These are phyloP conservation scores for Leptinotarsa undecemlineata DNA, from an alignment of 1,140 invertebrate genomes.

Conservation along the genomic window DNA sequence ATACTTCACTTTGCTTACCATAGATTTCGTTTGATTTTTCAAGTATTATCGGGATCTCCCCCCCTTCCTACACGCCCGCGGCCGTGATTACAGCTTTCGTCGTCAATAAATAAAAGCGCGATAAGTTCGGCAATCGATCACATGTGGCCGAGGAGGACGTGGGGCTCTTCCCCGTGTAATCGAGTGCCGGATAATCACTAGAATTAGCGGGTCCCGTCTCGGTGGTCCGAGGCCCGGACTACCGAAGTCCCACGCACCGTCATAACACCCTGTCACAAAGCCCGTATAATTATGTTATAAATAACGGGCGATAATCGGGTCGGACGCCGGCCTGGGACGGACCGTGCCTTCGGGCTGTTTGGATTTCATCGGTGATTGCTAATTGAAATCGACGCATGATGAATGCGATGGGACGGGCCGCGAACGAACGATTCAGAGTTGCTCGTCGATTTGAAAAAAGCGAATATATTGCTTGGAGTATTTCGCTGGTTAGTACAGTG, in stretches of 20 bases:
- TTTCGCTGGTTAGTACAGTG: too few species aligned
- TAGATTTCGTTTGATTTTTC: too few species aligned
- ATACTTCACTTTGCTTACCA: too few species aligned
- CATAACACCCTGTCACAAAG: conserved; percentile 52
- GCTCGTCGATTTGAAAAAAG: too few species aligned
- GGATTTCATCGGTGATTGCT: conserved; percentile 43
- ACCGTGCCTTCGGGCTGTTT: conserved; percentile 43
- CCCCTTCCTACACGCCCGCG: background rate
- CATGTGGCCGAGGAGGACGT: conserved; percentile 22
- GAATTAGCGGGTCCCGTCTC: conserved; percentile 50
- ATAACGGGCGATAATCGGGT: conserved; percentile 42
- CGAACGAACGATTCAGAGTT: background rate
- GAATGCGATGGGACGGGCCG: conserved; percentile 14
- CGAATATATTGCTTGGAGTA: too few species aligned
- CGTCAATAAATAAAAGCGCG: conserved; percentile 3
- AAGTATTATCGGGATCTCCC: background rate
- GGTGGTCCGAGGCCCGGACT: conserved; percentile 50
- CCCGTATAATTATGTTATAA: conserved; percentile 54
- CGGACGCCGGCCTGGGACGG: conserved; percentile 31
- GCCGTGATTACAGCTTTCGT: background rate
- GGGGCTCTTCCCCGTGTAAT: conserved; percentile 37
- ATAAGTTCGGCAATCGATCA: conserved; percentile 37
- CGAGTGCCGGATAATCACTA: conserved; percentile 52
- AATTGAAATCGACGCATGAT: conserved; percentile 50
- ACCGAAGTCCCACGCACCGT: conserved; percentile 49